Conservation (phyloP, 1,140 invertebrate genomes). For the Pollicipes pollicipes region DNA sequence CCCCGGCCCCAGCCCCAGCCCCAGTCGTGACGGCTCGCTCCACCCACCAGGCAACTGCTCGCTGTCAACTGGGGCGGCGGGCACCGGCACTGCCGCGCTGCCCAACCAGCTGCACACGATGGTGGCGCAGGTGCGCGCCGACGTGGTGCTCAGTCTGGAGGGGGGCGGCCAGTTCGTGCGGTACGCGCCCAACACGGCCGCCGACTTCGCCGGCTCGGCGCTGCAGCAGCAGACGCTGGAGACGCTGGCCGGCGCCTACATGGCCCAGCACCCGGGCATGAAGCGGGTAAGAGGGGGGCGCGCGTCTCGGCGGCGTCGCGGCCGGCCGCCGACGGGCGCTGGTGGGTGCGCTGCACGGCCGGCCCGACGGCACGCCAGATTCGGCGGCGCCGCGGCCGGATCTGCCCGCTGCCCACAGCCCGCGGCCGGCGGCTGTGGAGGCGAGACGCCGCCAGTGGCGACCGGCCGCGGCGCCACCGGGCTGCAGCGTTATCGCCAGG, state of each 20-base stretch:
- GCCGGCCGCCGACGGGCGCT: background rate
- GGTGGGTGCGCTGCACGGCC: constrained; percentile 2
- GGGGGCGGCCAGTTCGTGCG: constrained; percentile 27
- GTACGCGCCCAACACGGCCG: constrained; percentile 15
- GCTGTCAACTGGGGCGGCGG: too few species aligned
- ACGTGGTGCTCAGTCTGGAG: constrained; percentile 25
- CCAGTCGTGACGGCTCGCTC: too few species aligned
- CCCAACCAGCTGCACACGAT: constrained; percentile 9
- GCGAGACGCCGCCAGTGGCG: too few species aligned
- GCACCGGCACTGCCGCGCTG: too few species aligned
- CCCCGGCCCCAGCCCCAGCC: too few species aligned
- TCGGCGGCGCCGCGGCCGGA: background rate
- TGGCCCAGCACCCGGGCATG: constrained; percentile 3
- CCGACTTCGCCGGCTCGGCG: constrained; percentile 15
- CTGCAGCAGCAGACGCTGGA: background rate
- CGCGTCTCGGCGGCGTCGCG: background rate
- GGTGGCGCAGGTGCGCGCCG: constrained; percentile 15
- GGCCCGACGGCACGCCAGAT: background rate
- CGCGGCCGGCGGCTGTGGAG: constrained; percentile 1
- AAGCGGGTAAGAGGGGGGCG: background rate
- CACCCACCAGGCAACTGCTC: too few species aligned
- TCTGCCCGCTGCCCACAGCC: constrained; percentile 1
- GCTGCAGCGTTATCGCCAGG: too few species aligned
- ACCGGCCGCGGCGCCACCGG: too few species aligned
- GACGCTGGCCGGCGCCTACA: background rate